Conservation (phyloP, 2,888 invertebrate genomes). For the Hyposoter dolosus region DNA sequence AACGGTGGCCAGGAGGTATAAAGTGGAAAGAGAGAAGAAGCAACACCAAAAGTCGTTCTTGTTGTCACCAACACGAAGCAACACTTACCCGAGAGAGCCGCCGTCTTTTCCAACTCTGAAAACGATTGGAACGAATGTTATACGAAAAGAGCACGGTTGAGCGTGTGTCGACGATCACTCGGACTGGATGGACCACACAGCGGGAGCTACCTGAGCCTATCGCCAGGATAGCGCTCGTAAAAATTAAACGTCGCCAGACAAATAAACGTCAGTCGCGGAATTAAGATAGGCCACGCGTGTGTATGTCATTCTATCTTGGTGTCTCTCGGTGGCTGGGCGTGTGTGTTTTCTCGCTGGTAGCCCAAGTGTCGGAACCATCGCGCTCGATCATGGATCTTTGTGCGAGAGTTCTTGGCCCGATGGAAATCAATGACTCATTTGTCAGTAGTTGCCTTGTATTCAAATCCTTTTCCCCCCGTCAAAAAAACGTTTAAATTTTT, state of each 20-base stretch:
- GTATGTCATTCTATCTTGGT: constrained; percentile 33
- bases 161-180: constrained; percentile 53
- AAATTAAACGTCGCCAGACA: constrained; percentile 84
- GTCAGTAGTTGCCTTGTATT: constrained; percentile 17
- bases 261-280: constrained; percentile 84
- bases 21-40: constrained; percentile 10
- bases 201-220: constrained; percentile 82
- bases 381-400: not conserved
- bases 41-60: constrained; percentile 46
- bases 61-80: constrained; percentile 51
- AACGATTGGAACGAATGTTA: constrained; percentile 39
- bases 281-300: constrained; percentile 80
- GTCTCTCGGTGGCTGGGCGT: not conserved
- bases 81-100: constrained; percentile 27
- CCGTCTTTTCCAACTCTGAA: constrained; percentile 10
- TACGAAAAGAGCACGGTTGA: constrained; percentile 22
- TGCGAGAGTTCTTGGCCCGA: constrained; percentile 32
- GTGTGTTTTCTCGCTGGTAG: constrained; percentile 65
- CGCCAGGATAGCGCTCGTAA: constrained; percentile 82
- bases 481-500: not conserved
- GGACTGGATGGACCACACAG: constrained; percentile 80
- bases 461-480: constrained; percentile 11
- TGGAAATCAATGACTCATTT: constrained; percentile 9
- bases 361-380: constrained; percentile 33
- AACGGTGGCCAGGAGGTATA: not conserved